These are phyloP conservation scores for Macrotus californicus DNA, from an alignment of 2,113 vertebrate species.

Conservation along the genomic window DNA sequence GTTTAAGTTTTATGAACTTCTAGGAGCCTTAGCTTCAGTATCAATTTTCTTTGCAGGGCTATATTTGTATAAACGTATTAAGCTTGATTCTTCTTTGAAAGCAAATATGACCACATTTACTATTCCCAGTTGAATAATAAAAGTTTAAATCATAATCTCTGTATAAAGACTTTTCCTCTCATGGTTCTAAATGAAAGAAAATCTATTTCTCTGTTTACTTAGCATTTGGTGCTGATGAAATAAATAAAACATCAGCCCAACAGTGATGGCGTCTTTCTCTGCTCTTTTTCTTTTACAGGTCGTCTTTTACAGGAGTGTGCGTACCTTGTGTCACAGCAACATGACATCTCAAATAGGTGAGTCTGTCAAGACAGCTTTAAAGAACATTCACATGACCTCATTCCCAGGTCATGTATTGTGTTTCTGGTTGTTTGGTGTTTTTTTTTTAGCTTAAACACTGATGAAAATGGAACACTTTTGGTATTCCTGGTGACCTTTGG, in stretches of 20 bases:
- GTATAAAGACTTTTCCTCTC: not conserved
- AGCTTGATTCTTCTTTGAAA: slow-evolving; percentile 22
- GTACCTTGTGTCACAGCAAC: not conserved
- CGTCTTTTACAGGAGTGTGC: not conserved
- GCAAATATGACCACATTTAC: slow-evolving; percentile 37
- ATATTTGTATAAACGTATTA: slow-evolving; percentile 36
- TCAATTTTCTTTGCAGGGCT: slow-evolving; percentile 21
- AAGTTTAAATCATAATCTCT: slow-evolving; percentile 47
- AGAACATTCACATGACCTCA: not conserved
- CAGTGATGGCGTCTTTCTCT: not conserved
- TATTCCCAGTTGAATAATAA: slow-evolving; percentile 30
- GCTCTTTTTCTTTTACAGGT: not conserved
- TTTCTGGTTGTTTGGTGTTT: not conserved
- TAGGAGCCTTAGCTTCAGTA: slow-evolving; percentile 5
- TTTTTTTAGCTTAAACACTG: not conserved
- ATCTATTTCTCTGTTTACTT: slow-evolving; percentile 47
- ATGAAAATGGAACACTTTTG: not conserved
- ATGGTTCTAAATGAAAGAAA: slow-evolving; percentile 16
- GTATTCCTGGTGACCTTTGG: slow-evolving; percentile 2
- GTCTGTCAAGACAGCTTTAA: not conserved
- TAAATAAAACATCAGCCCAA: slow-evolving; percentile 6
- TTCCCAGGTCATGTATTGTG: not conserved
- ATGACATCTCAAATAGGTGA: not conserved
- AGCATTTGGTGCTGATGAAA: slow-evolving; percentile 22
- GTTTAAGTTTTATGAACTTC: slow-evolving; percentile 20